Evolutionary conservation across 2,888 invertebrate genomes (phyloP), one percentile per base, ranked within the genome.

Genomic region (Oscheius myriophilus): DNA sequence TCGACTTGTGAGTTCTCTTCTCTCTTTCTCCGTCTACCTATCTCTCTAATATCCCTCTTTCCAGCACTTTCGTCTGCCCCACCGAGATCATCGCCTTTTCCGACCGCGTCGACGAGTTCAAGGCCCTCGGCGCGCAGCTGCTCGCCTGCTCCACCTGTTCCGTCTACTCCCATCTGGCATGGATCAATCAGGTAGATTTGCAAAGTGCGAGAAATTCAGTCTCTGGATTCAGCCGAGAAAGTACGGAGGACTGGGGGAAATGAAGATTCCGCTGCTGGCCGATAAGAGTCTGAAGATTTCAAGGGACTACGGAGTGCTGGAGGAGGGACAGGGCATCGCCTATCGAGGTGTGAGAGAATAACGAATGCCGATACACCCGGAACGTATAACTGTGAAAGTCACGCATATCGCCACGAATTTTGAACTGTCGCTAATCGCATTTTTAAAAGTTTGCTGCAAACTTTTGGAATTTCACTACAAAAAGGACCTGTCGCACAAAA

Each of bases 61-160:
- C 59, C 85, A 90, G 90, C 87, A 91, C 90, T 21, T 91, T 91
- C 86, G 90, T 91, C 21, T 90, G 90, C 80, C 90, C 90, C 41
- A 90, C 97, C 11, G 97, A 97, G 90, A 97, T 97, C 84, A 94
- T 96, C 87, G 95, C 96, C 12, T 98, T 96, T 90, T 95, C 95
- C 1, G 97, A 98, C 82, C 91, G 93, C 72, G 92, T 91, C 2
- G 88, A 88, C 41, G 89, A 90, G 75, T 90, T 90, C 85, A 90
- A 91, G 73, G 91, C 92, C 85, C 72, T 85, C 69, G 76, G 75
- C 64, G 80, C 76, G 39, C 72, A 79, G 45, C 73, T 82, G 23
- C 72, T 82, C 26, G 97, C 92, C 66, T 93, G 93, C 71, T 96
- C 96, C 62, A 95, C 95, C 33, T 97, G 98, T 89, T 95, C 95